Evolutionary conservation across 1,140 invertebrate species (phyloP), one percentile per base, ranked within the genome.

Genomic region (Tetragonula clypearis): DNA sequence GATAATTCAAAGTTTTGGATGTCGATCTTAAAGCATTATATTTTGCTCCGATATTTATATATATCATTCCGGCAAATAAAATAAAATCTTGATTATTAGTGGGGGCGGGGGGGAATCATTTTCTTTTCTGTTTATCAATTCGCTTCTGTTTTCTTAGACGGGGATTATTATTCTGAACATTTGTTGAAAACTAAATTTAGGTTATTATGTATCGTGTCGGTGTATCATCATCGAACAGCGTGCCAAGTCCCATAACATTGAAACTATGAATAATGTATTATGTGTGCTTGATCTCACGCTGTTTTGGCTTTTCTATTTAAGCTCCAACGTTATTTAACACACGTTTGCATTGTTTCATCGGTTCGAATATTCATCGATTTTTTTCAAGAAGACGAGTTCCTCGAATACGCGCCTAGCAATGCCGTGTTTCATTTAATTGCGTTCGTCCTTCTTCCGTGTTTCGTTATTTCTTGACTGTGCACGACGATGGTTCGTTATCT

Each of bases 281-380:
- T 30, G 19, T 19, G 26, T 41, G 9, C 41, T 41, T 2, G 68
- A 41, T 4, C 30, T 23, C 1, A 35, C 41, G 14, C 21, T 6
- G 4, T 71, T 23, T 41, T 65, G n/a, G 6, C 58, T 86, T 14
- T 71, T 35, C 21, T 17, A 86, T 78, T 79, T 75, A 75, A 41
- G 15, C 41, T 35, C 11, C 17, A 53, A 87, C 81, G 74, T 78
- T 30, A 30, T 30, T 79, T 65, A 69, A 41, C 30, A 58, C 30
- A 30, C 35, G 35, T 35, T 35, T 35, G 35, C 41, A 66, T 55
- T 65, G 62, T 79, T 41, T 65, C 73, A 35, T 85, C 79, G 21
- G 60, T 26, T 12, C 14, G 23, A 69, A 49, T 60, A 66, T 60
- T 60, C 53, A 74, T 85, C 53, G 58, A 73, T 71, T 65, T 79